Conservation (phyloP, 2,888 invertebrate genomes). For the Euzetes globulus region DNA sequence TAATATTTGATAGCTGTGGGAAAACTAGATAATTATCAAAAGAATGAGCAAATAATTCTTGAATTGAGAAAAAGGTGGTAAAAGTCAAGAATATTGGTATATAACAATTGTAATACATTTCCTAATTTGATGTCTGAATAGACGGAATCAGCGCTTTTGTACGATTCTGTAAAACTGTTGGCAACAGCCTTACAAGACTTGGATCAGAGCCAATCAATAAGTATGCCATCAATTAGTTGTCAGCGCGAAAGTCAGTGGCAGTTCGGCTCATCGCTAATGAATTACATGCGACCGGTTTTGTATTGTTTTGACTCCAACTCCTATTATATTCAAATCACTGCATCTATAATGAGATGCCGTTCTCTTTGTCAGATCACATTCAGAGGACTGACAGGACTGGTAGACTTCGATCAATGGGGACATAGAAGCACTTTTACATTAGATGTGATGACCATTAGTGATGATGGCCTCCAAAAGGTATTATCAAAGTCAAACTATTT, state of each 20-base stretch:
- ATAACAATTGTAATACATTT: no score
- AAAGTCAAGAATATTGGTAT: no score
- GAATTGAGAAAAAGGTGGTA: no score
- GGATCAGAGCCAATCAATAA: conserved; percentile 59
- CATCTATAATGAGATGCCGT: background rate
- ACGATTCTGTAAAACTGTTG: conserved; percentile 89
- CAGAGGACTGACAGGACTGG: conserved; percentile 71
- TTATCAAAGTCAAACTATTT: background rate
- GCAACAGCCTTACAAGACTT: conserved; percentile 84
- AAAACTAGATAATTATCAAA: no score
- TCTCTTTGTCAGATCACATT: conserved; percentile 8
- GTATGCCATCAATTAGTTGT: conserved; percentile 42
- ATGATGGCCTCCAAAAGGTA: conserved; percentile 3
- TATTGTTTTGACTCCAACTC: background rate
- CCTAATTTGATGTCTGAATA: conserved; percentile 46
- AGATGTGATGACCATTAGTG: conserved; percentile 60
- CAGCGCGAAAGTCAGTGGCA: conserved; percentile 37
- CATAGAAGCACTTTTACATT: conserved; percentile 81
- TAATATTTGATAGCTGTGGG: no score
- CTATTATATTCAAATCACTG: no score
- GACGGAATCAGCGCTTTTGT: conserved; percentile 93
- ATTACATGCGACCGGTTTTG: conserved; percentile 36
- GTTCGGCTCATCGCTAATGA: conserved; percentile 35
- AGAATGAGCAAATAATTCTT: no score
- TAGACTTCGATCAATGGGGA: conserved; percentile 88